These are phyloP conservation scores for Synergus gifuensis DNA, from an alignment of 2,888 invertebrate genomes.

Conservation along the genomic window DNA sequence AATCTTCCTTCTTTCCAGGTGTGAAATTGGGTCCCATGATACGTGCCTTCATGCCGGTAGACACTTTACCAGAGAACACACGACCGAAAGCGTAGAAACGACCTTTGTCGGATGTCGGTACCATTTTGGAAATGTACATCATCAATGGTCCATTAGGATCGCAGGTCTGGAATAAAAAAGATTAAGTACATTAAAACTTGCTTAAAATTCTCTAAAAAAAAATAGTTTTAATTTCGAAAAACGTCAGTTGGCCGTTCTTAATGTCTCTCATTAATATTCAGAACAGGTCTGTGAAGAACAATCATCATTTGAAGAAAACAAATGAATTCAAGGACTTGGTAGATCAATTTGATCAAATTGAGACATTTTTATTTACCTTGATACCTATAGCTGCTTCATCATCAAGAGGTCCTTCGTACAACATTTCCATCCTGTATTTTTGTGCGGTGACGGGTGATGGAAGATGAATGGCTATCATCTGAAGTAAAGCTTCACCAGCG, in stretches of 20 bases:
- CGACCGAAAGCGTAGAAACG: conserved; percentile 99
- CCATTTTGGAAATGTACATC: conserved; percentile 99
- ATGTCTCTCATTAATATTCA: conserved; percentile 68
- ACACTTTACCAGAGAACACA: conserved; percentile 96
- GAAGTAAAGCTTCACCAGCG: conserved; percentile 99
- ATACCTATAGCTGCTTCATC: conserved; percentile 96
- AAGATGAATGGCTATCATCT: conserved; percentile 99
- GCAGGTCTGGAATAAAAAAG: conserved; percentile 83
- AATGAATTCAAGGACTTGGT: not conserved
- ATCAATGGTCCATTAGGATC: conserved; percentile 98
- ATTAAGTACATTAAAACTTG: not conserved
- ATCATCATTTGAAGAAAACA: conserved; percentile 67
- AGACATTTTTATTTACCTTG: conserved; percentile 80
- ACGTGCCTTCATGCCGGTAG: conserved; percentile 94
- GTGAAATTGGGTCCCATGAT: conserved; percentile 99
- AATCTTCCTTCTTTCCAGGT: conserved; percentile 99
- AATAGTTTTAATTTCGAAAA: not conserved
- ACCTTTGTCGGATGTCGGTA: conserved; percentile 99
- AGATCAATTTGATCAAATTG: not conserved
- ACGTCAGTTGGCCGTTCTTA: conserved; percentile 72
- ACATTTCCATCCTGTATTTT: conserved; percentile 99
- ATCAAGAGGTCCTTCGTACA: conserved; percentile 99
- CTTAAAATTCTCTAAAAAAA: not conserved
- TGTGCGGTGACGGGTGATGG: conserved; percentile 99
- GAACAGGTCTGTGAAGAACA: conserved; percentile 76